Base-by-base conservation (phyloP, 1,140 invertebrate species). In the Helicoverpa armigera region DNA sequence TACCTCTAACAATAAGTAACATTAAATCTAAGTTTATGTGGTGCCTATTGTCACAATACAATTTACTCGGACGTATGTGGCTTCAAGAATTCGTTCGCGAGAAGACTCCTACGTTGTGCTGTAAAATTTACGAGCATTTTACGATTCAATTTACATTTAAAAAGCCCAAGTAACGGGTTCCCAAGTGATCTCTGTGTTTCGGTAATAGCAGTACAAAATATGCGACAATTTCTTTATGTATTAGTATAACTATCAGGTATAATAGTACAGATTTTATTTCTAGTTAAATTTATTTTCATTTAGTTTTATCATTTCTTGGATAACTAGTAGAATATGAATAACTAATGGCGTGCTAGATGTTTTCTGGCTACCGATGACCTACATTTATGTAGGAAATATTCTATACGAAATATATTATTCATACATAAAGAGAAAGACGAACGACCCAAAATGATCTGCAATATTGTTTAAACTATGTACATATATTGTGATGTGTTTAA, bases 111-210 rank as follows among this genome's bases (percentile, higher is more conserved):
- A 89, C 87, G 82, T 82, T 70, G 72, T 69, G 69, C 73, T 35
- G 75, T 84, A 83, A 84, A 88, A 88, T 89, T 90, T 91, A 91
- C 83, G 88, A 85, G 58, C 77, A 76, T 88, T 91, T 91, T 91
- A 90, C 87, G 89, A 88, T 85, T 88, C 85, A 87, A 88, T 88
- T 90, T 90, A 89, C 87, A 91, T 89, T 88, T 88, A 86, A 88
- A 90, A 88, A 86, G 83, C 82, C 84, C 80, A 85, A 84, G 81
- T 91, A 91, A 89, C 89, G 89, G 90, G 81, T 78, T 86, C 79
- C 83, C 85, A 86, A 89, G 83, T 84, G 86, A 86, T 87, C 82
- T 87, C 83, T 80, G 82, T 84, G 83, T 76, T 84, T 82, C 14
- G 56, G 67, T 81, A 84, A 85, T 81, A 74, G 81, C 81, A 84